Evolutionary conservation across 1,140 invertebrate genomes (phyloP).

Genomic region (Lucilia sericata): DNA sequence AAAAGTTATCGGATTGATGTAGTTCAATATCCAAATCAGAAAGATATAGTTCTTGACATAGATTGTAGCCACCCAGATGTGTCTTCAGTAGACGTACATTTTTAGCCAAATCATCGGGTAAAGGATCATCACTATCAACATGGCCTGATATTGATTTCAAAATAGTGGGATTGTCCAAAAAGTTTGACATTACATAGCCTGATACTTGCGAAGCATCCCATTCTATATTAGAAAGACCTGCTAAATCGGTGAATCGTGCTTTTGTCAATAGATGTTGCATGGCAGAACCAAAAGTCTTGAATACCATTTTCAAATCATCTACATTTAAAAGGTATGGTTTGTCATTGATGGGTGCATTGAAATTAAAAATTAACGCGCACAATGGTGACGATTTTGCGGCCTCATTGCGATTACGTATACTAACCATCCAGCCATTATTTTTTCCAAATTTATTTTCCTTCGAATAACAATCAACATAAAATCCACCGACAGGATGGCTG

Average conservation of each 20-base stretch:
- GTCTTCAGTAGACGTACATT: constrained; percentile 75
- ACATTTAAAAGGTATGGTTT: constrained; percentile 81
- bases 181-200: constrained; percentile 84
- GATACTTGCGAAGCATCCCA: constrained; percentile 89
- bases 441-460: constrained; percentile 72
- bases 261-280: constrained; percentile 86
- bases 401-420: constrained; percentile 77
- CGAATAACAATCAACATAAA: constrained; percentile 86
- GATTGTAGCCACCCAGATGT: constrained; percentile 82
- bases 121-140: constrained; percentile 77
- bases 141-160: constrained; percentile 80
- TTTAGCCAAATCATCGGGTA: constrained; percentile 76
- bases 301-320: constrained; percentile 80
- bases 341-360: constrained; percentile 73
- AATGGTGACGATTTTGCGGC: constrained; percentile 75
- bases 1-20: constrained; percentile 81
- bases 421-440: constrained; percentile 77
- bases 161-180: constrained; percentile 79
- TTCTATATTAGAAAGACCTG: constrained; percentile 88
- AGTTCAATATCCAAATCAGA: constrained; percentile 88
- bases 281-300: constrained; percentile 86
- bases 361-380: constrained; percentile 86
- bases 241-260: constrained; percentile 84
- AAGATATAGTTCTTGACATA: constrained; percentile 86
- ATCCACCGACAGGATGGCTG: constrained; percentile 77